Conservation (phyloP, 2,113 vertebrate species). For the Lophotis ruficrista region DNA sequence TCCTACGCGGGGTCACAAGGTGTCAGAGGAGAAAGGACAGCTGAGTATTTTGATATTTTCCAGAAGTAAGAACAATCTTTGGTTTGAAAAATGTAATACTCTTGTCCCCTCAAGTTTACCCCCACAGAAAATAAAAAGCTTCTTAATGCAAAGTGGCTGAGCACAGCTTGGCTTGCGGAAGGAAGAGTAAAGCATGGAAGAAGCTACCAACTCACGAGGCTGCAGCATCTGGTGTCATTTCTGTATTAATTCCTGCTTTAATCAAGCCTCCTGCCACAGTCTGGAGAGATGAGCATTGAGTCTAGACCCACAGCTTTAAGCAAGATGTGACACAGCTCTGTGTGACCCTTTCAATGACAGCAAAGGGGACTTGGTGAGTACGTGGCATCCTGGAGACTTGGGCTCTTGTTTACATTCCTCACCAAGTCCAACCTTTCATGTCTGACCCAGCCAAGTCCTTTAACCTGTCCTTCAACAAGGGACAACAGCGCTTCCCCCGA, state of each 20-base stretch:
- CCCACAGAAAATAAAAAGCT: neutral
- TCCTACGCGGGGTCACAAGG: neutral
- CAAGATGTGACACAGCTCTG: neutral
- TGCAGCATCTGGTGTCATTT: neutral
- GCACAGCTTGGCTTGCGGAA: neutral
- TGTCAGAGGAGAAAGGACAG: neutral
- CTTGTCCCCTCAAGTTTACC: neutral
- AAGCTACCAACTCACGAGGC: rapidly evolving
- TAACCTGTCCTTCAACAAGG: neutral
- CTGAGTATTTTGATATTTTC: neutral
- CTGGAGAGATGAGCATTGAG: neutral
- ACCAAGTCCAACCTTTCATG: neutral
- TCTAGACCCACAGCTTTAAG: neutral
- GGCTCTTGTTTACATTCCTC: neutral
- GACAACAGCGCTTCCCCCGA: neutral
- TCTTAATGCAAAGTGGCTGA: neutral
- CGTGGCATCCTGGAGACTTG: neutral
- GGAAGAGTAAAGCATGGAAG: neutral
- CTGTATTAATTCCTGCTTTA: neutral
- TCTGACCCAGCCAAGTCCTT: neutral
- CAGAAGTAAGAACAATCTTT: neutral
- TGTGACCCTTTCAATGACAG: neutral
- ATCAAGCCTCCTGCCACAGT: neutral
- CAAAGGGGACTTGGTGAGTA: neutral
- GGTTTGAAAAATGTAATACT: neutral